Base-by-base conservation (phyloP, 1,140 invertebrate genomes). In the Pomacea maculata region DNA sequence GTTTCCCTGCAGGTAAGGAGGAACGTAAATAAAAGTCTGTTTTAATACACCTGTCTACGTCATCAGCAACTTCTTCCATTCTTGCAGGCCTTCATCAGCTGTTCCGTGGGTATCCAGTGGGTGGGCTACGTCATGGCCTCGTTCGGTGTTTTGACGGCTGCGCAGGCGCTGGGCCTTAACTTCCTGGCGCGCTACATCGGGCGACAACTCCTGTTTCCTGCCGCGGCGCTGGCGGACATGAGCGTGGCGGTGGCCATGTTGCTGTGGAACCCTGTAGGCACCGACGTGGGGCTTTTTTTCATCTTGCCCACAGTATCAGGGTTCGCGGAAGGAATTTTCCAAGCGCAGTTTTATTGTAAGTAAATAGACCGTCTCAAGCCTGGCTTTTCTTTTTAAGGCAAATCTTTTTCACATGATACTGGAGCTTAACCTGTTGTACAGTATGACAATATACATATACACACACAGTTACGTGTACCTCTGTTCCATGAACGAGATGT, bases 311-410 rank as follows among this genome's bases (percentile, higher is more conserved):
- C 68, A 19, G 45, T 83, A 1, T 83, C 79, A 21, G 82, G 82
- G 21, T 78, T 83, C 34, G 75, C 82, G 1, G 82, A 83, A 61
- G 82, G 75, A 57, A 83, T 83, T 61, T 80, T 83, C 21, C 82
- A 83, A 74, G 82, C 82, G 10, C 82, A 83, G 79, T 83, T 83
- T 77, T 78, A 83, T 52, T 80, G 82, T 83, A 68, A 80, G 82
- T 45, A 45, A 45, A 45, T 45, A 45, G 34, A 45, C 34, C 34
- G 34, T 45, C 34, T 25, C 25, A 25, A 25, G 25, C 25, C 25
- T 25, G 25, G 25, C 25, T 25, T 25, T 25, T 25, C 25, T 25
- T 25, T 25, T 25, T 0, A 25, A 25, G 25, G 25, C 25, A 25
- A 25, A 25, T 25, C 25, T 25, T 25, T 25, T 25, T 25, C 25